Evolutionary conservation across 2,797 vertebrate genomes (phyloP).

Genomic region (Silurus aristotelis): DNA sequence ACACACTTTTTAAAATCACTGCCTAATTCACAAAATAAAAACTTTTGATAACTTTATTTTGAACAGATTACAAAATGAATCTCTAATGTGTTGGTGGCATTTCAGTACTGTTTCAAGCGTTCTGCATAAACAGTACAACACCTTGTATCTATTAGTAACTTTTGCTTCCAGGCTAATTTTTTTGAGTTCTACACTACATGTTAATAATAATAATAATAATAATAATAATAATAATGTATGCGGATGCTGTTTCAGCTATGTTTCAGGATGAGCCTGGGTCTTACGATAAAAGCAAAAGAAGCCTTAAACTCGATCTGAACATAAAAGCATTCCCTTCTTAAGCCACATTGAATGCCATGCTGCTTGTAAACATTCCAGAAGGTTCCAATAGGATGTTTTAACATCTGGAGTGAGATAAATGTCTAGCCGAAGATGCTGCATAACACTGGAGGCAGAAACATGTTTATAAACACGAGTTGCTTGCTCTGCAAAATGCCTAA

Average conservation of each 20-base stretch:
- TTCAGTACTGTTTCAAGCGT: neutral
- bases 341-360: neutral
- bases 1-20: neutral
- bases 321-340: conserved; percentile 8
- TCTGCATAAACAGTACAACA: neutral
- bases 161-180: neutral
- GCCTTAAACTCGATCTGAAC: neutral
- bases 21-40: neutral
- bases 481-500: conserved; percentile 9
- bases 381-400: conserved; percentile 20
- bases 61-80: neutral
- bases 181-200: too few species aligned
- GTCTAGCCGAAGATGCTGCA: conserved; percentile 12
- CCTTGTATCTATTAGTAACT: neutral
- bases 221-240: neutral
- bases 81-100: neutral
- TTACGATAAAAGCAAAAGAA: conserved; percentile 4
- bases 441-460: neutral
- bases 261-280: neutral
- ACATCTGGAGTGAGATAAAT: conserved; percentile 31
- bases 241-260: neutral
- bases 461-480: conserved; percentile 22
- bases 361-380: conserved; percentile 20
- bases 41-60: neutral
- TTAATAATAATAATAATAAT: too few species aligned